These are phyloP conservation scores for Loriculus beryllinus DNA, from an alignment of 2,797 vertebrate species.

Conservation along the genomic window DNA sequence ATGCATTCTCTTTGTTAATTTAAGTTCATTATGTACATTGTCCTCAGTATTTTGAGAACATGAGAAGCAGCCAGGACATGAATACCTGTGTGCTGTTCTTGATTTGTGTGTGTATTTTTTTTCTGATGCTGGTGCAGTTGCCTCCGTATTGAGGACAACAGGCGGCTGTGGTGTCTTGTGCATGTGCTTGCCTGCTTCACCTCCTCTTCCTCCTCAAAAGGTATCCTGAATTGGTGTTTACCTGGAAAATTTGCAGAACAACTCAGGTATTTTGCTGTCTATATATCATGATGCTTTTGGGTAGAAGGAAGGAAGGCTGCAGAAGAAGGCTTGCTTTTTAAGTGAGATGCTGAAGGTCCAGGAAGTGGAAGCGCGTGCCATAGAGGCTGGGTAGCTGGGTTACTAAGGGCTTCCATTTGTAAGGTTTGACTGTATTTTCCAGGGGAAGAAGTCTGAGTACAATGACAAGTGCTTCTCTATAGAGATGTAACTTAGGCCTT, in stretches of 20 bases:
- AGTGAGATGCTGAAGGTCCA: neutral
- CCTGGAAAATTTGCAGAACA: neutral
- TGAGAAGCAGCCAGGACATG: neutral
- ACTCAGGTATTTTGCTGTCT: neutral
- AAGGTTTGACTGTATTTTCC: constrained; percentile 7
- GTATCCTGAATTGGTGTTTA: neutral
- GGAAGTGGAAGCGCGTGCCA: neutral
- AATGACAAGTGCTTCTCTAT: neutral
- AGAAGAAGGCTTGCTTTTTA: neutral
- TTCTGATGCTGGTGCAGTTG: neutral
- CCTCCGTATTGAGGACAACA: neutral
- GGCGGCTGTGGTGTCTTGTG: neutral
- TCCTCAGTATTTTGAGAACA: neutral
- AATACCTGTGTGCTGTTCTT: neutral
- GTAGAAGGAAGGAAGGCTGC: neutral
- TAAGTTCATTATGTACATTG: neutral
- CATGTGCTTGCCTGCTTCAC: neutral
- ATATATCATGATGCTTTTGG: neutral
- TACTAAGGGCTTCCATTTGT: constrained; percentile 17
- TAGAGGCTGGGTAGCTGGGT: neutral
- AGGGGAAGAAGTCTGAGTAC: neutral
- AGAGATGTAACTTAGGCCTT: neutral
- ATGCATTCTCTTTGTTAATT: neutral
- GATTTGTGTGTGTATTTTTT: neutral
- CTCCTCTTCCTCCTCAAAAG: neutral